These are phyloP conservation scores for Chaetogeoica ovagalla DNA, from an alignment of 2,888 invertebrate genomes.

Conservation along the genomic window DNA sequence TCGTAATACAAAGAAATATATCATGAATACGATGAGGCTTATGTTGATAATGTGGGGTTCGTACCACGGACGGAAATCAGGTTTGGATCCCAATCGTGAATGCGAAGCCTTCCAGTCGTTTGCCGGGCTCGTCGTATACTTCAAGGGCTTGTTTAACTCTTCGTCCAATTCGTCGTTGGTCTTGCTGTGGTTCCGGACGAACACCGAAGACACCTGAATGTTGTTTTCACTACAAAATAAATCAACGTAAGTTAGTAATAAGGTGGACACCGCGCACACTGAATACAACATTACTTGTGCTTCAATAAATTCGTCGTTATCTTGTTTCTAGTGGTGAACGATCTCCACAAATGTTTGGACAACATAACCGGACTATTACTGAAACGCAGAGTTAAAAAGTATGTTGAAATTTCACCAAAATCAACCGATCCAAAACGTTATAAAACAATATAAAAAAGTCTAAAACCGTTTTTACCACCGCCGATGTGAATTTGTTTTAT, in stretches of 20 bases:
- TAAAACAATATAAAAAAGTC: no score
- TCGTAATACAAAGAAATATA: constrained; percentile 29
- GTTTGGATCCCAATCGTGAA: constrained; percentile 33
- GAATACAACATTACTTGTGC: constrained; percentile 6
- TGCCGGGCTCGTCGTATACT: constrained; percentile 24
- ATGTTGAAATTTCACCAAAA: no score
- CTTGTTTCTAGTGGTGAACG: neutral
- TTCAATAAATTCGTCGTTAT: neutral
- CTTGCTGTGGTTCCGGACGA: neutral
- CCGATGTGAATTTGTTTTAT: neutral
- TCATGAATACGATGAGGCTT: constrained; percentile 11
- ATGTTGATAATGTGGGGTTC: constrained; percentile 14
- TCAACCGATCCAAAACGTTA: no score
- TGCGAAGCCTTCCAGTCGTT: constrained; percentile 24
- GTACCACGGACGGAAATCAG: constrained; percentile 46
- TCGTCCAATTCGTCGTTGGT: neutral
- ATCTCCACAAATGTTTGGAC: constrained; percentile 15
- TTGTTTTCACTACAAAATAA: constrained; percentile 6
- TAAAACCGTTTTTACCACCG: neutral
- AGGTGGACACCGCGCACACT: no score
- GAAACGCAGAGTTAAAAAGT: neutral
- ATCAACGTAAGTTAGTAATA: no score
- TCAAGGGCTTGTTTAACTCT: constrained; percentile 26
- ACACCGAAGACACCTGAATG: neutral
- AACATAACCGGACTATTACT: neutral